Percentiles rank a stretch among this genome's conserved stretches.
phyloP scores from a whole-genome alignment of 1,140 invertebrate genomes.

The Euura saliciscinereae region DNA sequence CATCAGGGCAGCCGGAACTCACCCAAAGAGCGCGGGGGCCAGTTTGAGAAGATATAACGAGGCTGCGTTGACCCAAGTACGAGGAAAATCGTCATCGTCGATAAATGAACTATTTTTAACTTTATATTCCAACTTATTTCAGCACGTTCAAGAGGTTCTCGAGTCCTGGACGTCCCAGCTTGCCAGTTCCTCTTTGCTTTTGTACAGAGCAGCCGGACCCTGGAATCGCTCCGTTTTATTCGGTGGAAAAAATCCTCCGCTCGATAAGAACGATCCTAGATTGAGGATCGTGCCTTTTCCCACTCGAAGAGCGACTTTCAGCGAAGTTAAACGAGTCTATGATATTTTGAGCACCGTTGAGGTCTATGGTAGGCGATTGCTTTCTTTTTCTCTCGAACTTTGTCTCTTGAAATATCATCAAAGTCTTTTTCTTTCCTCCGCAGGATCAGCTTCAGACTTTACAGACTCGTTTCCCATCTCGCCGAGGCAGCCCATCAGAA shows the following conservation, averaged over 20 bases:
- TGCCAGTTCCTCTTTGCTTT: slow-evolving; percentile 73
- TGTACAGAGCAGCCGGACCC: slow-evolving; percentile 79
- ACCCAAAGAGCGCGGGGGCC: slow-evolving; percentile 81
- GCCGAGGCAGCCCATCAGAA: slow-evolving; percentile 43
- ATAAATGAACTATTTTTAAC: slow-evolving; percentile 10
- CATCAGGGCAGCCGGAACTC: slow-evolving; percentile 64
- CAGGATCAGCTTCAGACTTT: slow-evolving; percentile 63
- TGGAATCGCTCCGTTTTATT: slow-evolving; percentile 77
- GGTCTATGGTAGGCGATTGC: slow-evolving; percentile 69
- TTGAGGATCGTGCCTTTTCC: slow-evolving; percentile 82
- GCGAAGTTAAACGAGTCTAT: slow-evolving; percentile 80
- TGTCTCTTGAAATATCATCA: neutral
- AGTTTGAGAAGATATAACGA: slow-evolving; percentile 83
- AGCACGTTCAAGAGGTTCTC: slow-evolving; percentile 83
- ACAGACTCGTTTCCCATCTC: slow-evolving; percentile 53
- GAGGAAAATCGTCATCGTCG: slow-evolving; percentile 14
- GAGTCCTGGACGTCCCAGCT: slow-evolving; percentile 72
- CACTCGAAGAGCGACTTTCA: slow-evolving; percentile 80
- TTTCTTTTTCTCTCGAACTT: neutral
- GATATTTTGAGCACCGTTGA: slow-evolving; percentile 73
- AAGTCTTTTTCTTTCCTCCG: slow-evolving; percentile 28
- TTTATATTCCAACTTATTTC: slow-evolving; percentile 40
- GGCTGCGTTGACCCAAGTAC: slow-evolving; percentile 68
- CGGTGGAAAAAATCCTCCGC: slow-evolving; percentile 72
- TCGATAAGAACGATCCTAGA: slow-evolving; percentile 70